Conservation (phyloP, 2,113 vertebrate genomes). For the Pelecanoides urinatrix region DNA sequence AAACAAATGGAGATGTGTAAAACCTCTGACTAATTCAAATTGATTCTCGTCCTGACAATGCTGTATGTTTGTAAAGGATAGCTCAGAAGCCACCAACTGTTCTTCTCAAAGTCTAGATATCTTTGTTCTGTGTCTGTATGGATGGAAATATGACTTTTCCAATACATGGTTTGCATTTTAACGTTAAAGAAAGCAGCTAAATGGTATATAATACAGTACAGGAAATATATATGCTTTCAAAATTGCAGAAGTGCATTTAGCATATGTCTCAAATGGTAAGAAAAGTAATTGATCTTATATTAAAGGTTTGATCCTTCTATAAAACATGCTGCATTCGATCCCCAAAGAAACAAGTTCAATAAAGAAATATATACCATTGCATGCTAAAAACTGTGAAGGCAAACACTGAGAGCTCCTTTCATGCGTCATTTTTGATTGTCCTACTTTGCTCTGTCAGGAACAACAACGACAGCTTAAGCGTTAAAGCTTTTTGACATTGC, state of each 20-base stretch:
- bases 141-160: background rate
- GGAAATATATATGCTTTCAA: background rate
- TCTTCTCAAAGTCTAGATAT: background rate
- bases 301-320: background rate
- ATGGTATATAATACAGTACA: background rate
- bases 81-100: background rate
- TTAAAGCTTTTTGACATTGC: conserved; percentile 28
- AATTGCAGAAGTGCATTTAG: background rate
- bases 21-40: background rate
- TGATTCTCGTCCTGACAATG: background rate
- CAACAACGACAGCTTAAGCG: background rate
- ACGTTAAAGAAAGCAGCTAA: background rate
- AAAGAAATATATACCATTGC: background rate
- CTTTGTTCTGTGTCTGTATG: background rate
- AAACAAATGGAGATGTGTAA: background rate
- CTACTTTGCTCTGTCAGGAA: conserved; percentile 43
- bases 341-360: background rate
- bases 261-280: background rate
- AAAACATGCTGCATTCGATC: background rate
- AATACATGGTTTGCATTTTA: background rate
- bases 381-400: background rate
- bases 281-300: background rate
- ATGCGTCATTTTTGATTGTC: conserved; percentile 40
- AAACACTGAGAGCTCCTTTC: background rate
- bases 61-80: background rate